Percentiles rank a stretch among this genome's conserved stretches.
phyloP scores from a whole-genome alignment of 1,140 invertebrate species.

The Muscidifurax raptorellus region DNA sequence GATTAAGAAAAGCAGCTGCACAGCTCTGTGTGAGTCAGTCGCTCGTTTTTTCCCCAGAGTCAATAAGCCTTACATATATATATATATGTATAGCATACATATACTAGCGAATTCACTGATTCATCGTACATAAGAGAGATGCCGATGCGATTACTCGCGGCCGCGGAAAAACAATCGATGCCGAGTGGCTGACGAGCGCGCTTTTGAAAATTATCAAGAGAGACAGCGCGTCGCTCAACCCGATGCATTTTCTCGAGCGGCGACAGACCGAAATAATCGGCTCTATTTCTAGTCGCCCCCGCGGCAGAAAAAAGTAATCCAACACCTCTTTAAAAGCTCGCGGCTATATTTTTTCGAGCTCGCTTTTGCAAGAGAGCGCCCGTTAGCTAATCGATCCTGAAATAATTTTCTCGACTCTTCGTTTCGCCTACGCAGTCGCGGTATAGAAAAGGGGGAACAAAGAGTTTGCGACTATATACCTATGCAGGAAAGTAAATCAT shows the following conservation, averaged over 20 bases:
- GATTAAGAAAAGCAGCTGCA: too few relatives aligned
- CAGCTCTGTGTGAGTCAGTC: neutral
- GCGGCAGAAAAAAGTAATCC: constrained; percentile 22
- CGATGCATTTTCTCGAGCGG: neutral
- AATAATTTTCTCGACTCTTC: too few relatives aligned
- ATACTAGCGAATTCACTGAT: constrained; percentile 33
- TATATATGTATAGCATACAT: too few relatives aligned
- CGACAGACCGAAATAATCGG: constrained; percentile 37
- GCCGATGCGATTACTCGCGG: constrained; percentile 31
- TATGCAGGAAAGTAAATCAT: neutral
- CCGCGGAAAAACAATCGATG: neutral
- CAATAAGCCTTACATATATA: too few relatives aligned
- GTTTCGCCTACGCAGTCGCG: too few relatives aligned
- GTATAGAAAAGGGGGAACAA: too few relatives aligned
- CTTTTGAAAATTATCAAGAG: neutral
- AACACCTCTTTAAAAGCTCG: constrained; percentile 22
- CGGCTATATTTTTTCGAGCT: neutral
- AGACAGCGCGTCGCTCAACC: neutral
- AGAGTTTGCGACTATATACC: too few relatives aligned
- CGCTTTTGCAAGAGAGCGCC: neutral
- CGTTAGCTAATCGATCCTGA: neutral
- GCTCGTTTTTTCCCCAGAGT: too few relatives aligned
- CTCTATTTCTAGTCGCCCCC: constrained; percentile 11
- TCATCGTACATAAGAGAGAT: constrained; percentile 46
- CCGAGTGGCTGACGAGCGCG: neutral